Evolutionary conservation across 2,888 invertebrate genomes (phyloP).

Genomic region (Norana najaformis): DNA sequence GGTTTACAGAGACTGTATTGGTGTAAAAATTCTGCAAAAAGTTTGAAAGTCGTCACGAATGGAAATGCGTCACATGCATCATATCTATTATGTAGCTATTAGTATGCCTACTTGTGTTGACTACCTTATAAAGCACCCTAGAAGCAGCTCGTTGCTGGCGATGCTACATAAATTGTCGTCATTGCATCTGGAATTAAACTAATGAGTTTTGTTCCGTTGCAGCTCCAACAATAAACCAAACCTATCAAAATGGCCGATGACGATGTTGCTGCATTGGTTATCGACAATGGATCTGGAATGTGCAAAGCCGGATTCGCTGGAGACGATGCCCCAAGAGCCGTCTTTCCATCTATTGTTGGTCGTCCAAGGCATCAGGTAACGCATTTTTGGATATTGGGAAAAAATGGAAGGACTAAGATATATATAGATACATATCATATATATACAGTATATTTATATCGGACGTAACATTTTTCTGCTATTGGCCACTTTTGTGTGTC

Average conservation of each 20-base stretch:
- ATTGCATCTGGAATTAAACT: not conserved
- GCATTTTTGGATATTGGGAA: not conserved
- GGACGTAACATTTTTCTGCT: no score
- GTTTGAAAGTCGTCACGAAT: no score
- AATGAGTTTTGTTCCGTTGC: not conserved
- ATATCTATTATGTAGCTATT: no score
- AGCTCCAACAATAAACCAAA: not conserved
- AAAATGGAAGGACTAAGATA: no score
- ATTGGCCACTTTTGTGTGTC: no score
- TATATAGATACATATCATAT: no score
- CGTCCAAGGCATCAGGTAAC: conserved; percentile 71
- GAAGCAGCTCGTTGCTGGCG: no score
- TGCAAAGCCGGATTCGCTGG: conserved; percentile 78
- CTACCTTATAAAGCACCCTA: no score
- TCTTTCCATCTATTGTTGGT: conserved; percentile 82
- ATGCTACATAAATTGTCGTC: no score
- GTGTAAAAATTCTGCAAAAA: no score
- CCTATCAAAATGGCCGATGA: conserved; percentile 30
- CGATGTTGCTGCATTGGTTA: conserved; percentile 68
- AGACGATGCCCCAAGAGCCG: conserved; percentile 77
- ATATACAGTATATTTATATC: not conserved
- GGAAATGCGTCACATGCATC: no score
- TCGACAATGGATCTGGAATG: conserved; percentile 69
- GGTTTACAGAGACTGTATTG: not conserved
- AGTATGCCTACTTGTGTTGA: no score